phyloP scores from a whole-genome alignment of 2,888 invertebrate species.

The Iselma pallidipennis region DNA sequence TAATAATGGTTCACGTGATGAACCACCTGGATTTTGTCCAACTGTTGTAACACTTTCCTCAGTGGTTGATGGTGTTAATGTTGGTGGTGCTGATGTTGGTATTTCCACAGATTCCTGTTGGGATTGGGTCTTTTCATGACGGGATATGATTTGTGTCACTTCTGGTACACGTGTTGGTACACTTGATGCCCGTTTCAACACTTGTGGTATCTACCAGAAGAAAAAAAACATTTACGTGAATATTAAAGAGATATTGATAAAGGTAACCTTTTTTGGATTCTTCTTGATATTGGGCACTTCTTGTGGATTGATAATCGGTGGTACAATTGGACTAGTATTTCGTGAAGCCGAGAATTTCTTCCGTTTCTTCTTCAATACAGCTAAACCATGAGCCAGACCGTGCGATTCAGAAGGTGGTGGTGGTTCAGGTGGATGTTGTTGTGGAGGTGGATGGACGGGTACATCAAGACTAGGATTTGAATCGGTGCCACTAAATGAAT shows the following conservation, averaged over 20 bases:
- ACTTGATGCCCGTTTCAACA: conserved; percentile 71
- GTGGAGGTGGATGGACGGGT: conserved; percentile 31
- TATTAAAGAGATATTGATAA: not conserved
- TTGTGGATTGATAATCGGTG: conserved; percentile 41
- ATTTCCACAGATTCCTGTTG: conserved; percentile 63
- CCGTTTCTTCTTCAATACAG: conserved; percentile 76
- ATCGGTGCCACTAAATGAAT: conserved; percentile 71
- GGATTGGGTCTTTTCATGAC: conserved; percentile 66
- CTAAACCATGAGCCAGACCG: conserved; percentile 65
- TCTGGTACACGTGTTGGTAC: conserved; percentile 65
- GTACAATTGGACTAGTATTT: conserved; percentile 64
- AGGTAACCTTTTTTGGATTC: conserved; percentile 27
- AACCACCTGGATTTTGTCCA: conserved; percentile 42
- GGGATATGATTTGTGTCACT: conserved; percentile 50
- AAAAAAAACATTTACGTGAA: too few relatives aligned
- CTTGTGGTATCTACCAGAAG: conserved; percentile 56
- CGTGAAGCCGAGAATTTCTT: conserved; percentile 83
- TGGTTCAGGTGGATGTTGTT: not conserved
- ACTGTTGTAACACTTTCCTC: conserved; percentile 58
- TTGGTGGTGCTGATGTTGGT: conserved; percentile 41
- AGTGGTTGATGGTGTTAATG: conserved; percentile 62
- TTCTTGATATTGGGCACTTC: conserved; percentile 21
- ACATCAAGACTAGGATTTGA: conserved; percentile 69
- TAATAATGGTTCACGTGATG: conserved; percentile 67
- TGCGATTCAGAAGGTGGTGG: conserved; percentile 46